These are phyloP conservation scores for Coregonus suidteri DNA, from an alignment of 2,797 vertebrate species.

Conservation along the genomic window DNA sequence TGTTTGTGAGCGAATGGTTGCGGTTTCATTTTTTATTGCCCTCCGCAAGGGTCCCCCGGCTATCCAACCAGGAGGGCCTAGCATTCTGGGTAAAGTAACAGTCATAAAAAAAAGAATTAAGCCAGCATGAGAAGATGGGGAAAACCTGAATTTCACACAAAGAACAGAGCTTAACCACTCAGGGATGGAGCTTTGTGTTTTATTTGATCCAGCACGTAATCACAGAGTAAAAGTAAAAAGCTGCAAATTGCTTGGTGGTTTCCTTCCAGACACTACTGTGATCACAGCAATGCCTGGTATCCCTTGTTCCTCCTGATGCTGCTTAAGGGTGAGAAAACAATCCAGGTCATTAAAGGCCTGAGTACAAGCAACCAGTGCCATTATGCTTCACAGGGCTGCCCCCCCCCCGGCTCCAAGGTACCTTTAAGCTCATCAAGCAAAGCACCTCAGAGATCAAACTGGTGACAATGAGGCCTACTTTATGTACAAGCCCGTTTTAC, in stretches of 20 bases:
- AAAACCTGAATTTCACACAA: slow-evolving; percentile 5
- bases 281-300: slow-evolving; percentile 3
- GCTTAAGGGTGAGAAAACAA: slow-evolving; percentile 23
- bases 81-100: slow-evolving; percentile 20
- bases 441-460: slow-evolving; percentile 22
- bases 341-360: slow-evolving; percentile 34
- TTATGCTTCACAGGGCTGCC: slow-evolving; percentile 22
- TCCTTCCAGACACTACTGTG: slow-evolving; percentile 5
- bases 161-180: neutral
- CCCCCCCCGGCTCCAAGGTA: slow-evolving; percentile 4
- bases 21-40: slow-evolving; percentile 27
- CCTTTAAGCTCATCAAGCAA: slow-evolving; percentile 16
- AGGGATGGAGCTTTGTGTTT: neutral
- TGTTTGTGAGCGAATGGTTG: slow-evolving; percentile 20
- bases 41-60: slow-evolving; percentile 14
- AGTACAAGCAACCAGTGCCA: slow-evolving; percentile 22
- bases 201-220: slow-evolving; percentile 18
- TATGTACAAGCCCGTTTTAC: neutral
- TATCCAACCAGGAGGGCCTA: slow-evolving; percentile 5
- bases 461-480: neutral
- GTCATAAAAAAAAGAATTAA: neutral
- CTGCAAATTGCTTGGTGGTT: slow-evolving; percentile 26
- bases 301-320: neutral
- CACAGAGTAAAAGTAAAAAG: slow-evolving; percentile 8
- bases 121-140: neutral